Base-by-base conservation (phyloP, 1,140 invertebrate species). In the Pseudomyrmex cubaensis region DNA sequence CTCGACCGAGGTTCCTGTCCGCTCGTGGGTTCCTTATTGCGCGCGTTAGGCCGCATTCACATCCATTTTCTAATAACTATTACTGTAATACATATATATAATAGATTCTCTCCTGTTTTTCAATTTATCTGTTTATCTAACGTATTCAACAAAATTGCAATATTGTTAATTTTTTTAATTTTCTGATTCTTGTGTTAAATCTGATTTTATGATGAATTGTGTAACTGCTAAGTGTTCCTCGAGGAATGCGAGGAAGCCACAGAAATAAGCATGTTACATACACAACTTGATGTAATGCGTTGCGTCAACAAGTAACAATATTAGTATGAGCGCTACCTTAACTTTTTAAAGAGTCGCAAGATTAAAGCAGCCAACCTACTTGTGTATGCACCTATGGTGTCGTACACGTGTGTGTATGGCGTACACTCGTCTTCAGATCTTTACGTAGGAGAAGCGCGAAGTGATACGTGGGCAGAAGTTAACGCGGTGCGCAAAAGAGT, bases 381-480 rank as follows among this genome's bases (percentile, higher is more conserved):
- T 84, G 46, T 54, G 70, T 46, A 76, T 59, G 25, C 66, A 84
- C 59, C 61, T 64, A 78, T 72, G 61, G 50, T 73, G 70, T 66
- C 54, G 83, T 62, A 82, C 57, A 86, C 52, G 59, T 75, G 85
- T 67, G 76, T 59, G 76, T 59, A 46, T 87, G 63, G 35, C 44
- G 64, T 66, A 78, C 70, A 75, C 54, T 75, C 73, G 75, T 57
- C 44, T 54, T 70, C 76, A 56, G 59, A 17, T 63, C 70, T 82
- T 88, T 70, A 85, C 35, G 64, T 82, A 87, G 86, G 75, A 70
- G 73, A 80, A 56, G 59, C 83, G 70, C 80, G 69, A 72, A 84
- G 74, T 54, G 9, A 75, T 83, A 87, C 82, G 89, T 91, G 85
- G 90, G 90, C 85, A 87, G 89, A 86, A 86, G 83, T 67, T 72